Base-by-base conservation (phyloP, 2,797 vertebrate genomes). In the Danio tinwini region DNA sequence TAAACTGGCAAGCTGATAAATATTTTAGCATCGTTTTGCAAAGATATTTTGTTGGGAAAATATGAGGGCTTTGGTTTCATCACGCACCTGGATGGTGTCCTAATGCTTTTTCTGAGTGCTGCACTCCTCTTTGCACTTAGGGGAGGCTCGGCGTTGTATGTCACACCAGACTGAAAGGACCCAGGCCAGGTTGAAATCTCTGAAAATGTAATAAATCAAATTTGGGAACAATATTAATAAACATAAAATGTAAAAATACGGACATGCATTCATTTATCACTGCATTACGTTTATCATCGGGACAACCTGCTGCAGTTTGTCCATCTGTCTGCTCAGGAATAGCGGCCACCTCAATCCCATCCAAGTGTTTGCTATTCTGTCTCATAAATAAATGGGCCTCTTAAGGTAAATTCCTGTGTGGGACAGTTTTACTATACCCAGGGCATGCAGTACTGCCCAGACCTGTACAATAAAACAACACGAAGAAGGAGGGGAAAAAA, bases 371-470 rank as follows among this genome's bases (percentile, higher is more conserved):
- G 79, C 78, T 76, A 61, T 77, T 65, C 74, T 74, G 63, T 52
- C 53, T 77, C 50, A 62, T 78, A 37, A 76, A 76, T 79, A 70
- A 49, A 76, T 45, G n/a, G 47, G 53, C 21, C 59, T 85, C 81
- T 52, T 71, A 63, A 76, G 80, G 56, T 79, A 86, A 85, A 83
- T 85, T 76, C 39, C 56, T 84, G 79, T 75, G 74, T 82, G 82
- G 74, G 75, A 68, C 65, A 29, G 63, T 65, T 55, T 87, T 86
- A 80, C 76, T 84, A 50, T 50, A 72, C 76, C 62, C 64, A 19
- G 55, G 17, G 76, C 74, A 72, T 69, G 21, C 80, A 81, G 81
- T 49, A 3, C 62, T 39, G 55, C 64, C 39, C 37, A 61, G 72
- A 65, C 75, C 47, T 64, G 67, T 80, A 19, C 44, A 29, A 50